phyloP scores from a whole-genome alignment of 2,797 vertebrate genomes.

The Neosalanx taihuensis region DNA sequence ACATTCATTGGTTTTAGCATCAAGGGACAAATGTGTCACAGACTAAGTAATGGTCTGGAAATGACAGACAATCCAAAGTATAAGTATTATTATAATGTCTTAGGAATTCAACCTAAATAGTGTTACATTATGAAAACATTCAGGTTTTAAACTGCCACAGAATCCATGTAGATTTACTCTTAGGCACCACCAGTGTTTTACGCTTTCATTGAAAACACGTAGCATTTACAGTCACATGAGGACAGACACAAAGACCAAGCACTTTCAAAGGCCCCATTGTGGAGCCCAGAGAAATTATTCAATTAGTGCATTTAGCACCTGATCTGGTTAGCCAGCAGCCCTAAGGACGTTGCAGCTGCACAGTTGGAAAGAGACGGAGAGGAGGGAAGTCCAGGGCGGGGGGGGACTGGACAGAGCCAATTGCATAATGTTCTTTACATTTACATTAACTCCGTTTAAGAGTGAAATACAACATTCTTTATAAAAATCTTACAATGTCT shows the following conservation, averaged over 20 bases:
- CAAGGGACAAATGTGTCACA: conserved; percentile 5
- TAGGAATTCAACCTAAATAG: too few relatives aligned
- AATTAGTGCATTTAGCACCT: conserved; percentile 76
- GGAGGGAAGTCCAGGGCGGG: neutral
- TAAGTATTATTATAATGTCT: too few relatives aligned
- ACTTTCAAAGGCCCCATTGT: conserved; percentile 67
- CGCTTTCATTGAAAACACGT: conserved; percentile 48
- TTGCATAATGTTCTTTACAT: conserved; percentile 68
- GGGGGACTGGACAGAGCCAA: conserved; percentile 53
- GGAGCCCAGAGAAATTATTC: conserved; percentile 73
- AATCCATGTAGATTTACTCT: conserved; percentile 29
- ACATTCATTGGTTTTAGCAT: conserved; percentile 27
- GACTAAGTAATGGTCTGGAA: too few relatives aligned
- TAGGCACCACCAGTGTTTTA: conserved; percentile 43
- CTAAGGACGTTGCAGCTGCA: conserved; percentile 70
- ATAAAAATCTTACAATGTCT: too few relatives aligned
- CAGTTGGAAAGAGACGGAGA: conserved; percentile 8
- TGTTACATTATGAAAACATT: too few relatives aligned
- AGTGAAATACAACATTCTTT: neutral
- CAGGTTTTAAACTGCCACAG: neutral
- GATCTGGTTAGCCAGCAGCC: conserved; percentile 70
- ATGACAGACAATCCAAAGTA: too few relatives aligned
- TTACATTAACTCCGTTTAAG: conserved; percentile 59
- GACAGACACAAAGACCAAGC: conserved; percentile 67
- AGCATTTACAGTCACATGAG: conserved; percentile 65